Base-by-base conservation (phyloP, 2,888 invertebrate species). In the Aquatica leii region DNA sequence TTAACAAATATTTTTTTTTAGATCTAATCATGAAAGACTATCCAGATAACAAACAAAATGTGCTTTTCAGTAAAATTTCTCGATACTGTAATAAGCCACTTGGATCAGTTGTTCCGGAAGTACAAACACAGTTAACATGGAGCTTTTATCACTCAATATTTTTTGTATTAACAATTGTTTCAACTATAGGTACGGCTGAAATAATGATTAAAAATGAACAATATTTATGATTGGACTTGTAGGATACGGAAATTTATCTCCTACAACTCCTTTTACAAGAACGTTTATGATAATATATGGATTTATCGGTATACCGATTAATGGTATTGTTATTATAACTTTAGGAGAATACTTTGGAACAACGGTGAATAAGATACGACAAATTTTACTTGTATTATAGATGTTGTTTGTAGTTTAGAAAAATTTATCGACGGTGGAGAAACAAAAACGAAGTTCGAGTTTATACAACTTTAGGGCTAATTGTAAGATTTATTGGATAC, bases 131-230 rank as follows among this genome's bases (percentile, higher is more conserved):
- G 0, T 84, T 85, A 62, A 87, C 86, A 76, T 96, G 95, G 95
- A 93, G 92, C 75, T 95, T 92, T 81, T 95, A 94, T 80, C 95
- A 95, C 81, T 90, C 95, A 0, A 90, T 95, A 76, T 95, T 95
- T 83, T 95, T 95, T 80, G 91, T 94, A 2, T 91, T 95, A 73
- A 95, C 95, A n/a, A 94, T 95, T 54, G 92, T 94, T 76, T 95
- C 94, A 77, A 95, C 95, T 4, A 93, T 96, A 71, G 96, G 93
- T 92, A 82, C 84, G 85, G 18, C 18, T 46, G 1, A 11, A 2
- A 18, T 1, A 9, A n/a, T 2, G 20, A 18, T 18, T 4, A 14
- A 17, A 17, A 2, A 8, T 18, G 20, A 46, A 4, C 4, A 3
- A 18, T 20, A 8, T 41, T 21, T 50, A 15, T 9, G 5, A 43